Conservation (phyloP, 2,888 invertebrate species). For the Baccha elongata region DNA sequence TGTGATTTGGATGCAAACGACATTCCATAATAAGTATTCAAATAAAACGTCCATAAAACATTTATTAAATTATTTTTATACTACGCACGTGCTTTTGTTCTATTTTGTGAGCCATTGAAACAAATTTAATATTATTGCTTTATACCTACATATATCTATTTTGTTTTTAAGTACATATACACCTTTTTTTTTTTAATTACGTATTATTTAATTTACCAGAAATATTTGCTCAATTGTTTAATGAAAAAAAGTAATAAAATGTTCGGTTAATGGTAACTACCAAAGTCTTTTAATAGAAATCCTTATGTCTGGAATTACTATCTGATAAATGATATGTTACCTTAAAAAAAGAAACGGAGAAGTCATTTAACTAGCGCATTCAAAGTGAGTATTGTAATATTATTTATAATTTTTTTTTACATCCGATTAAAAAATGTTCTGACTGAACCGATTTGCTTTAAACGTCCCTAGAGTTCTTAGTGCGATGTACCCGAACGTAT, state of each 20-base stretch:
- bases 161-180: background rate
- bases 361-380: too few relatives aligned
- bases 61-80: slow-evolving; percentile 28
- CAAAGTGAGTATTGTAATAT: too few relatives aligned
- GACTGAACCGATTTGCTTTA: too few relatives aligned
- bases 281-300: too few relatives aligned
- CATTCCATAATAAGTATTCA: slow-evolving; percentile 39
- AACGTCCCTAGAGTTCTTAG: too few relatives aligned
- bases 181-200: background rate
- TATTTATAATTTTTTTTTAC: too few relatives aligned
- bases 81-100: background rate
- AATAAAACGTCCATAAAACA: slow-evolving; percentile 43
- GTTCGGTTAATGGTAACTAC: background rate
- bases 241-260: slow-evolving; percentile 12
- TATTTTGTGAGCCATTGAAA: slow-evolving; percentile 1
- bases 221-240: slow-evolving; percentile 37
- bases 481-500: too few relatives aligned
- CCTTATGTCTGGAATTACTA: too few relatives aligned
- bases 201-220: slow-evolving; percentile 18
- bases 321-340: too few relatives aligned
- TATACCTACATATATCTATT: too few relatives aligned
- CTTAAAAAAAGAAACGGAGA: too few relatives aligned
- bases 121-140: slow-evolving; percentile 1
- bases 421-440: too few relatives aligned
- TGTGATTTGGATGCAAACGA: slow-evolving; percentile 15